Conservation (phyloP, 2,113 vertebrate species). For the Mustelus asterias region DNA sequence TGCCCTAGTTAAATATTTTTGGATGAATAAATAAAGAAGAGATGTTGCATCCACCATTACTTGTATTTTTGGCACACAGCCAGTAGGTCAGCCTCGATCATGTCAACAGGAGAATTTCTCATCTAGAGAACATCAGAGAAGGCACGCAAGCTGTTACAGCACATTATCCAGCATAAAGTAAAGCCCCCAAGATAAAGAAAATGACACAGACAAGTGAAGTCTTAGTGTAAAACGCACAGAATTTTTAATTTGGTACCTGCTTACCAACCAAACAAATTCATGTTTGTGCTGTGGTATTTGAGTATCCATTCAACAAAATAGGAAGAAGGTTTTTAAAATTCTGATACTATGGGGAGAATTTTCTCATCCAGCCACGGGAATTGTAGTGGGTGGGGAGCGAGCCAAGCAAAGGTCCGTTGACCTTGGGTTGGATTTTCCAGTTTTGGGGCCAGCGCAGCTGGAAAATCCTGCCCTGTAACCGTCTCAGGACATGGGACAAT, state of each 20-base stretch:
- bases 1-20: slow-evolving; percentile 33
- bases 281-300: neutral
- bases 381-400: too few relatives aligned
- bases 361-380: too few relatives aligned
- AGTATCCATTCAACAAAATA: neutral
- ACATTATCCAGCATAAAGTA: neutral
- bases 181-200: neutral
- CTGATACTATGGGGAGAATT: neutral
- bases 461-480: too few relatives aligned
- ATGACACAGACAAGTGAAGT: neutral
- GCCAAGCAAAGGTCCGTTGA: too few relatives aligned
- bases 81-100: slow-evolving; percentile 20
- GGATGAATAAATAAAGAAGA: slow-evolving; percentile 32
- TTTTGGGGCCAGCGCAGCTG: too few relatives aligned
- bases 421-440: too few relatives aligned
- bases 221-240: neutral
- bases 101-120: slow-evolving; percentile 1
- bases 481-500: neutral
- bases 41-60: slow-evolving; percentile 1
- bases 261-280: neutral
- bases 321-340: neutral
- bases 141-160: slow-evolving; percentile 27
- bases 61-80: neutral
- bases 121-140: slow-evolving; percentile 4
- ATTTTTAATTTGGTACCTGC: neutral